These are phyloP conservation scores for Hemistola chrysoprasaria DNA, from an alignment of 2,888 invertebrate genomes.

Conservation along the genomic window DNA sequence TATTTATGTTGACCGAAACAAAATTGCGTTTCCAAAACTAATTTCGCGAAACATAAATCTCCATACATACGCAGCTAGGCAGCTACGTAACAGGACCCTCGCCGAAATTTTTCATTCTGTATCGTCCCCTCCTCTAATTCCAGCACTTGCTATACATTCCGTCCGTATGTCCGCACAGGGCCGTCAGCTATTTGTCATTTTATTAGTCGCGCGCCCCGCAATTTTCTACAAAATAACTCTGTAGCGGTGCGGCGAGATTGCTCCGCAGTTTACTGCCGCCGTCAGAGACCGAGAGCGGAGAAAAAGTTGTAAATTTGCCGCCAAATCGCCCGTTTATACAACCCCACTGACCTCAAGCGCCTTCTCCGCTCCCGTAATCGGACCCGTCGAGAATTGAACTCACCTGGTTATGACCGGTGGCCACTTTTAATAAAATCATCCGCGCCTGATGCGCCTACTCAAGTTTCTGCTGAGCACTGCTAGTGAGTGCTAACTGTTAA, in stretches of 20 bases:
- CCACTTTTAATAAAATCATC: constrained; percentile 48
- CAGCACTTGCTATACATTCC: constrained; percentile 40
- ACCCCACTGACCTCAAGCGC: constrained; percentile 67
- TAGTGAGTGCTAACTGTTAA: constrained; percentile 18
- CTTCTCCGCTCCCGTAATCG: constrained; percentile 56
- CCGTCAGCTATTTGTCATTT: constrained; percentile 75
- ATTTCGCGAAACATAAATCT: constrained; percentile 23
- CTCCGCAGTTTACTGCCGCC: constrained; percentile 72
- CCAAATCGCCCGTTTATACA: constrained; percentile 75
- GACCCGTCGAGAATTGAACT: constrained; percentile 55
- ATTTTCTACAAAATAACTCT: constrained; percentile 75
- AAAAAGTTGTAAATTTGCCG: constrained; percentile 78
- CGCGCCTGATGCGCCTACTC: constrained; percentile 28
- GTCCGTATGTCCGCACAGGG: constrained; percentile 47
- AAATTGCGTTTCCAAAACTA: constrained; percentile 16
- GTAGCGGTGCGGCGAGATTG: constrained; percentile 66
- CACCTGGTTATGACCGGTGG: constrained; percentile 46
- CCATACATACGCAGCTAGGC: constrained; percentile 15
- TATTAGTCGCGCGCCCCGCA: constrained; percentile 72
- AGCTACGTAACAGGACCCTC: constrained; percentile 20
- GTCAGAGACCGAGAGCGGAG: constrained; percentile 58
- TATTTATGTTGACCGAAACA: constrained; percentile 17
- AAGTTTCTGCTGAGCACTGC: constrained; percentile 20
- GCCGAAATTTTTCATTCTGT: constrained; percentile 27
- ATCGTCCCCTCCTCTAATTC: constrained; percentile 29